Conservation (phyloP, 2,888 invertebrate species). For the Apamea sordens region DNA sequence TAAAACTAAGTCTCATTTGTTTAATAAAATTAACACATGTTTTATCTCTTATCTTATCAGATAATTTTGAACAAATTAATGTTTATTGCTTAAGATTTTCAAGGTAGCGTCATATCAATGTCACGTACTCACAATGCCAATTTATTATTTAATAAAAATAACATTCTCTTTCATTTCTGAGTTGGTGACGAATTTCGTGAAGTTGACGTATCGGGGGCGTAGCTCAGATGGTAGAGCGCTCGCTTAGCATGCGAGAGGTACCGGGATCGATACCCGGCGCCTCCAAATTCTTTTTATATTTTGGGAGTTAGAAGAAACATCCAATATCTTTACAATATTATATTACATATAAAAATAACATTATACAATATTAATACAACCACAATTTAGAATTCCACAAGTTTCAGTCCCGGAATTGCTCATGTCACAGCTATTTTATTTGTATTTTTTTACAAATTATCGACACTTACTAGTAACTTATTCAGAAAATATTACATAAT, state of each 20-base stretch:
- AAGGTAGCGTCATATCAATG: conserved; percentile 44
- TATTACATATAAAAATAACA: too few species aligned
- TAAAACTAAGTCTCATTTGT: conserved; percentile 1
- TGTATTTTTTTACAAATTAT: too few species aligned
- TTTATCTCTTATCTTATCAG: conserved; percentile 37
- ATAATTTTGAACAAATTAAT: conserved; percentile 40
- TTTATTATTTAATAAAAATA: conserved; percentile 15
- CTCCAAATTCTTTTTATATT: conserved; percentile 77
- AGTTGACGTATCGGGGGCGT: conserved; percentile 81
- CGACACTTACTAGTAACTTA: too few species aligned
- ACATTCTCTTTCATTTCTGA: conserved; percentile 31
- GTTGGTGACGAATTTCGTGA: conserved; percentile 6
- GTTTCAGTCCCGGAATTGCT: not conserved
- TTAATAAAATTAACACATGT: not conserved
- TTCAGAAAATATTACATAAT: too few species aligned
- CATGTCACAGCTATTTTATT: not conserved
- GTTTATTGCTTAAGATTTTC: conserved; percentile 46
- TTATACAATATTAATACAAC: too few species aligned
- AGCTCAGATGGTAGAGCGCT: conserved; percentile 91
- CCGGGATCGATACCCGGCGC: conserved; percentile 91
- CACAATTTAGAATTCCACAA: not conserved
- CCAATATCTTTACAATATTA: not conserved
- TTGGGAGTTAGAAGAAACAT: not conserved
- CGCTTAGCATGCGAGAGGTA: conserved; percentile 91
- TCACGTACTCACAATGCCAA: conserved; percentile 12